Evolutionary conservation across 2,888 invertebrate species (phyloP), one percentile per base, ranked within the genome.

Genomic region (Epistrophe eligans): DNA sequence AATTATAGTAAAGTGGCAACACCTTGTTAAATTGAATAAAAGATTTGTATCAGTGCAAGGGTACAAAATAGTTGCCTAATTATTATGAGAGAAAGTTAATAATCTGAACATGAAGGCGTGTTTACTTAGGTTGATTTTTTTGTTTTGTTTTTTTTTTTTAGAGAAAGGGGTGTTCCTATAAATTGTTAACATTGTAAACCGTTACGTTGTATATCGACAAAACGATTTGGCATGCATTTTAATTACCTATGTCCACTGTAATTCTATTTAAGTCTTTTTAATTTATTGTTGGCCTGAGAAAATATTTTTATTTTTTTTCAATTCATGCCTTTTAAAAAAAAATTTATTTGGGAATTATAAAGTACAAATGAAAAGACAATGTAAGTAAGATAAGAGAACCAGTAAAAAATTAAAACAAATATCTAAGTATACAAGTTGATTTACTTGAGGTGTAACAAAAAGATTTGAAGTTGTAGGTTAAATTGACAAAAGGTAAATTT

Each of bases 11-110:
- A 55, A 55, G 55, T 55, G 55, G 13, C 55, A 28, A 7, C 55
- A 48, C 48, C 15, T 45, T n/a, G 5, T n/a, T 5, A 10, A 48
- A 17, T 17, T 19, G 5, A 15, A 43, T 3, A 38, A 10, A 38
- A 38, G 11, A 38, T 11, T 48, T 48, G 1, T 48, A 48, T 48
- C 48, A 48, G 17, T 48, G 10, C 48, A 48, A 48, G 17, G 8
- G 38, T 48, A 48, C 48, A 48, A 17, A 24, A 48, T 17, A 11
- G 38, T 38, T 38, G 11, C 35, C 10, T n/a, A 35, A n/a, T n/a
- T 35, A 35, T 32, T 24, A 15, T 35, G 32, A 57, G 57, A 57
- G 57, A 57, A 57, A 57, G 35, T 57, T 35, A 57, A 35, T 35
- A 57, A 57, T 10, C n/a, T n/a, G 0, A 10, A 32, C n/a, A 35